Percentiles rank a stretch among this genome's conserved stretches.
These are phyloP conservation scores for Lophotriccus pileatus DNA, from an alignment of 2,797 vertebrate genomes.

Conservation along the genomic window DNA sequence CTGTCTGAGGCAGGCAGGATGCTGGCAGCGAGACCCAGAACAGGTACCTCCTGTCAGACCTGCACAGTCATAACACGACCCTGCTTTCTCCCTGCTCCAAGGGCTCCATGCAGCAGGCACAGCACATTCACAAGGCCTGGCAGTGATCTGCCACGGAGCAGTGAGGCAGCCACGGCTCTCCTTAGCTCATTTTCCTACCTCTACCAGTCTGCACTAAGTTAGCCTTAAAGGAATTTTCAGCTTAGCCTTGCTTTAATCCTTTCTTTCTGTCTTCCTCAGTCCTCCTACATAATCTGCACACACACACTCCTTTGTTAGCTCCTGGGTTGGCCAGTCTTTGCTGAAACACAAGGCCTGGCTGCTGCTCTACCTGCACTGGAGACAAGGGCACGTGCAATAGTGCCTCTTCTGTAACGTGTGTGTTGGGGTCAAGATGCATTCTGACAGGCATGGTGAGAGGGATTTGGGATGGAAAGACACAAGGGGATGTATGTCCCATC, in stretches of 20 bases:
- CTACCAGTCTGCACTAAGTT: not conserved
- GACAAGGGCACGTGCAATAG: rapidly evolving
- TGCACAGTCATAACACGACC: not conserved
- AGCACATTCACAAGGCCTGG: not conserved
- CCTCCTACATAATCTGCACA: not conserved
- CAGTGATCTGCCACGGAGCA: not conserved
- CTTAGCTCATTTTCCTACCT: not conserved
- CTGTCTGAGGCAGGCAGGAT: not conserved
- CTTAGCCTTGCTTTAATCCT: not conserved
- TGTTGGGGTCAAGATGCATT: not conserved
- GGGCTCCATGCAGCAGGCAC: not conserved
- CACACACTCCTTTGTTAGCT: not conserved
- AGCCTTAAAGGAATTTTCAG: not conserved
- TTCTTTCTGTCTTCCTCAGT: not conserved
- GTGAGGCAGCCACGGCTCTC: not conserved
- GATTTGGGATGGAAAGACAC: not conserved
- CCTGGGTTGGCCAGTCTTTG: not conserved
- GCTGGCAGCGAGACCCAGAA: not conserved
- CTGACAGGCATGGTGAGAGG: not conserved
- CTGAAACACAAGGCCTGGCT: not conserved
- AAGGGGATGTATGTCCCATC: not conserved
- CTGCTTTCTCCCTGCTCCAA: not conserved
- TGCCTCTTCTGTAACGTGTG: not conserved
- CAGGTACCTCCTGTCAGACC: not conserved
- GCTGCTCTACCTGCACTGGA: not conserved